These are phyloP conservation scores for Semotilus atromaculatus DNA, from an alignment of 2,797 vertebrate species.

Conservation along the genomic window DNA sequence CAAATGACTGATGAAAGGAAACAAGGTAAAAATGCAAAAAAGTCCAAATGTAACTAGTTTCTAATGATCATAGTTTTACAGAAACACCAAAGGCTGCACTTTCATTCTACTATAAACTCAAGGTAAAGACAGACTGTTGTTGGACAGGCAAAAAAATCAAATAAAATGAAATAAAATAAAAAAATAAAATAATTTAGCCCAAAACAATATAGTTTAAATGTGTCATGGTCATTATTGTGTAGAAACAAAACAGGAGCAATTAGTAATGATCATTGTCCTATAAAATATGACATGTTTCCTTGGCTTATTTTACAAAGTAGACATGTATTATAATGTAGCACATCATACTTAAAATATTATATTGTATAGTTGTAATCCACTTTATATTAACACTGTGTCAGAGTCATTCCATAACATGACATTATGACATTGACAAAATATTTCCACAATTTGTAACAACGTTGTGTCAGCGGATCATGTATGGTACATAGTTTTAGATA, in stretches of 20 bases:
- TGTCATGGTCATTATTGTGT: not conserved
- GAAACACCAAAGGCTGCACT: slow-evolving; percentile 38
- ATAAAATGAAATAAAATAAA: not conserved
- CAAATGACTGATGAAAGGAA: slow-evolving; percentile 18
- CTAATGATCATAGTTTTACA: slow-evolving; percentile 24
- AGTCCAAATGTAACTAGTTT: slow-evolving; percentile 15
- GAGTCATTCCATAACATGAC: slow-evolving; percentile 15
- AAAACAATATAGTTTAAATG: slow-evolving; percentile 21
- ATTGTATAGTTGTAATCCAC: slow-evolving; percentile 2
- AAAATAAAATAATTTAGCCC: not conserved
- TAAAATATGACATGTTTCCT: not conserved
- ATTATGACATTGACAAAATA: slow-evolving; percentile 20
- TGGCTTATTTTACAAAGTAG: not conserved
- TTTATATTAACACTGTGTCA: not conserved
- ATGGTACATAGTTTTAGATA: slow-evolving; percentile 1
- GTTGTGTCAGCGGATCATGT: slow-evolving; percentile 28
- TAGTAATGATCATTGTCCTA: not conserved
- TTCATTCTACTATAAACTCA: slow-evolving; percentile 28
- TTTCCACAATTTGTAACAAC: not conserved
- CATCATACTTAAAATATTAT: slow-evolving; percentile 7
- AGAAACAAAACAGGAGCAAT: not conserved
- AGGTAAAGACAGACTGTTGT: slow-evolving; percentile 29
- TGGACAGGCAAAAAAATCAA: not conserved
- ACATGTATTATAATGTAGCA: slow-evolving; percentile 7
- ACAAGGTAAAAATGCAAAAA: slow-evolving; percentile 39